Percentiles rank a stretch among this genome's conserved stretches.
Conservation (phyloP, 2,888 invertebrate genomes). For the Lingula anatina region DNA sequence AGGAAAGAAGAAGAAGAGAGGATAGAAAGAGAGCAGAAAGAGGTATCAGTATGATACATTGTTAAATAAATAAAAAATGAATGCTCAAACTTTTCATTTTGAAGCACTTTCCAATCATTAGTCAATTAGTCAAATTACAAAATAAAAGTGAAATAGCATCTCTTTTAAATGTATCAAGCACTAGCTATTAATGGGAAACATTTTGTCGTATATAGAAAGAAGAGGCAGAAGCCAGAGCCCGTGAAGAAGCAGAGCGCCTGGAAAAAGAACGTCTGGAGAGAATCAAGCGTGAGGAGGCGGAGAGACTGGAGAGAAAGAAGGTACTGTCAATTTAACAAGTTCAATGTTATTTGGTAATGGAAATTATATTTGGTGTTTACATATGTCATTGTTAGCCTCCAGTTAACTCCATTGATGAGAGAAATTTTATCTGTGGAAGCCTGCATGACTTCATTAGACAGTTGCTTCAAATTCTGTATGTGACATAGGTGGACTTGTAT, state of each 20-base stretch:
- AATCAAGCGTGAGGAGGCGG: conserved; percentile 79
- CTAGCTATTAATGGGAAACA: too few species aligned
- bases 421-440: too few species aligned
- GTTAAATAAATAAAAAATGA: background rate
- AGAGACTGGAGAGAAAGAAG: conserved; percentile 79
- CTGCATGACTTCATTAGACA: too few species aligned
- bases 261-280: conserved; percentile 79
- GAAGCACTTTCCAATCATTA: background rate
- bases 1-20: conserved; percentile 67
- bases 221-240: conserved; percentile 66
- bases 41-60: conserved; percentile 15
- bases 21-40: conserved; percentile 36
- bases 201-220: conserved; percentile 54
- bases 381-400: too few species aligned
- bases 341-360: too few species aligned
- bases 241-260: conserved; percentile 56
- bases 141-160: too few species aligned
- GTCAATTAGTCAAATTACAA: too few species aligned
- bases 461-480: too few species aligned
- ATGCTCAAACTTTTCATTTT: background rate
- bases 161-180: too few species aligned
- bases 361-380: too few species aligned
- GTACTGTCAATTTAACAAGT: conserved; percentile 16
- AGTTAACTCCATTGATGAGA: too few species aligned
- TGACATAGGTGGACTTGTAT: too few species aligned